Base-by-base conservation (phyloP, 2,888 invertebrate species). In the Branchipolynoe longqiensis region DNA sequence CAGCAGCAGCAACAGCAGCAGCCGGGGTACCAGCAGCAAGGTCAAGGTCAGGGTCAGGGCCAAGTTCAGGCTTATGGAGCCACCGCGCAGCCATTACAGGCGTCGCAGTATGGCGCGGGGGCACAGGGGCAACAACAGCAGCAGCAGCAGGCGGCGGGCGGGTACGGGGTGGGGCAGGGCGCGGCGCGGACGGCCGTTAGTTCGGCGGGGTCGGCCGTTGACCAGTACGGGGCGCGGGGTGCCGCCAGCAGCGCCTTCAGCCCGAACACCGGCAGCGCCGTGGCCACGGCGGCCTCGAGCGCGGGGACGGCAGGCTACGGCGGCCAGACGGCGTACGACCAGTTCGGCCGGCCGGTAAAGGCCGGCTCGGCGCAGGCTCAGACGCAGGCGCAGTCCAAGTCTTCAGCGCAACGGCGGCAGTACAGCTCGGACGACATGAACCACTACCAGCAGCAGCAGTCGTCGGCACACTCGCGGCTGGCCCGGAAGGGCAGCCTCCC, bases 401-500 rank as follows among this genome's bases (percentile, higher is more conserved):
- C 3, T 1, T 1, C 12, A 1, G 38, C 33, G 38, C 4, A 14
- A 1, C n/a, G 40, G 22, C 18, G 25, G 38, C 48, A 78, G 41
- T 48, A n/a, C 48, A 25, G 25, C 28, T 48, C 48, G 1, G 78
- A 54, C 12, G 54, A 41, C 41, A 41, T 31, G 41, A 28, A 25
- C 31, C 31, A 18, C 28, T 22, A 58, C 8, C 82, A 54, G 31
- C 33, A 54, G n/a, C 82, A 82, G 31, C 82, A 82, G 36, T 41
- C 8, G 22, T 36, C 82, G 0, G 25, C 28, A 31, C 82, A 82
- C 56, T 58, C 56, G 36, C 38, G 58, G 22, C 41, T 78, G 1
- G 12, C 48, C 28, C 41, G 78, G 0, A 82, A 82, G 38, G 58
- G 82, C 56, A 82, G 58, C 36, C 82, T 82, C 31, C 82, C 82